phyloP scores from a whole-genome alignment of 30 jellyfish, hydroid and myxozoan genomes.

The Sanderia malayensis region DNA sequence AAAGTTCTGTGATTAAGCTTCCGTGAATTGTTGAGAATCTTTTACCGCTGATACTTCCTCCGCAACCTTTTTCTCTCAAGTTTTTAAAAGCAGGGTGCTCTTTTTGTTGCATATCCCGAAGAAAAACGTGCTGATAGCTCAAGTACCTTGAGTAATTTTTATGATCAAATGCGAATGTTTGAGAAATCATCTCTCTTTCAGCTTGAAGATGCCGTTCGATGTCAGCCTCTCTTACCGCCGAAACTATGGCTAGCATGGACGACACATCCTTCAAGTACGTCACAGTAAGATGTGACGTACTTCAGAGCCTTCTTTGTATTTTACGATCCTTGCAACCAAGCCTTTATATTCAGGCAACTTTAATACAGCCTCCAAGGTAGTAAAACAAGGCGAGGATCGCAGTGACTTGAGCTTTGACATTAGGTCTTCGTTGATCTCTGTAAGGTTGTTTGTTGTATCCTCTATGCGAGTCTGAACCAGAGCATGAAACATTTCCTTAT shows the following conservation, averaged over 20 bases:
- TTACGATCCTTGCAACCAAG: not conserved
- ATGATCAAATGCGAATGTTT: conserved; percentile 41
- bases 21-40: conserved; percentile 47
- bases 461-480: conserved; percentile 8
- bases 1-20: conserved; percentile 48
- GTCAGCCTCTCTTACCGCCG: conserved; percentile 35
- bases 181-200: conserved; percentile 18
- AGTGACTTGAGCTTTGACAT: not conserved
- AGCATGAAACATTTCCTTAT: conserved; percentile 32
- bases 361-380: conserved; percentile 16
- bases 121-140: conserved; percentile 29
- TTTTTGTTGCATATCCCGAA: not conserved
- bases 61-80: conserved; percentile 17
- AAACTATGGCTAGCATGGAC: conserved; percentile 33
- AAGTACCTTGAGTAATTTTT: too few relatives aligned
- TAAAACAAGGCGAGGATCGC: not conserved
- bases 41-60: conserved; percentile 42
- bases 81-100: conserved; percentile 47
- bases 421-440: not conserved
- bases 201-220: conserved; percentile 40
- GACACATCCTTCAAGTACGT: conserved; percentile 49
- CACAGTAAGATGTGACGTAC: conserved; percentile 23
- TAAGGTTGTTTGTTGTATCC: conserved; percentile 1
- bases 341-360: not conserved
- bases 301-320: conserved; percentile 8